These are phyloP conservation scores for Menidia menidia DNA, from an alignment of 2,797 vertebrate species.

Conservation along the genomic window DNA sequence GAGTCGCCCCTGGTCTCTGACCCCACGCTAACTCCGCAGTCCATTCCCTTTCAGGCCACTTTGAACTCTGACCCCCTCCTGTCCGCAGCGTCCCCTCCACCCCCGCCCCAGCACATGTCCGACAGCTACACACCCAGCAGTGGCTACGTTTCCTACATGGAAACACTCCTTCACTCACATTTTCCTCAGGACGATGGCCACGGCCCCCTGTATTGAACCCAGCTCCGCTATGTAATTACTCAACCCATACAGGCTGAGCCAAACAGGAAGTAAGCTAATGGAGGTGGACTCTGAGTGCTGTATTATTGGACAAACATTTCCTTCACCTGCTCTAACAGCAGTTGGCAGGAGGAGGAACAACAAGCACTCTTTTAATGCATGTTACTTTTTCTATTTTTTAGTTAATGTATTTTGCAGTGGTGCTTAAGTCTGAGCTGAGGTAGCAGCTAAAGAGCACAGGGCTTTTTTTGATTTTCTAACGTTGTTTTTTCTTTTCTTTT, in stretches of 20 bases:
- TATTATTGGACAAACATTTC: conserved; percentile 50
- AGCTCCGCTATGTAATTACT: conserved; percentile 29
- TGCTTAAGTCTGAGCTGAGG: conserved; percentile 54
- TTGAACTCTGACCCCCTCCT: conserved; percentile 76
- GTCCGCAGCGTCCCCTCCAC: conserved; percentile 42
- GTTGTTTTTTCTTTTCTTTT: conserved; percentile 16
- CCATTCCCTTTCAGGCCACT: conserved; percentile 46
- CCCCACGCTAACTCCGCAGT: conserved; percentile 46
- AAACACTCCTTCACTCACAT: conserved; percentile 87
- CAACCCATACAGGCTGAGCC: conserved; percentile 43
- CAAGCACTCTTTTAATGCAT: conserved; percentile 75
- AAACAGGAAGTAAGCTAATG: conserved; percentile 65
- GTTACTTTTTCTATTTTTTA: conserved; percentile 65
- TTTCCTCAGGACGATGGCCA: conserved; percentile 80
- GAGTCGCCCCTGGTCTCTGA: conserved; percentile 40
- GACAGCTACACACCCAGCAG: conserved; percentile 82
- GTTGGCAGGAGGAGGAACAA: conserved; percentile 30
- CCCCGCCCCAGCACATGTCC: conserved; percentile 44
- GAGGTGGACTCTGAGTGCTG: conserved; percentile 55
- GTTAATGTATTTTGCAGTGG: conserved; percentile 68
- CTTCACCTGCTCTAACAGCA: conserved; percentile 34
- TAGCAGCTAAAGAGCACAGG: conserved; percentile 42
- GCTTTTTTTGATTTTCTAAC: conserved; percentile 12
- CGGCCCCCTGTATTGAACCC: conserved; percentile 74
- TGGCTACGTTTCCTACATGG: conserved; percentile 89